Base-by-base conservation (phyloP, 2,113 vertebrate genomes). In the Chaenocephalus aceratus region DNA sequence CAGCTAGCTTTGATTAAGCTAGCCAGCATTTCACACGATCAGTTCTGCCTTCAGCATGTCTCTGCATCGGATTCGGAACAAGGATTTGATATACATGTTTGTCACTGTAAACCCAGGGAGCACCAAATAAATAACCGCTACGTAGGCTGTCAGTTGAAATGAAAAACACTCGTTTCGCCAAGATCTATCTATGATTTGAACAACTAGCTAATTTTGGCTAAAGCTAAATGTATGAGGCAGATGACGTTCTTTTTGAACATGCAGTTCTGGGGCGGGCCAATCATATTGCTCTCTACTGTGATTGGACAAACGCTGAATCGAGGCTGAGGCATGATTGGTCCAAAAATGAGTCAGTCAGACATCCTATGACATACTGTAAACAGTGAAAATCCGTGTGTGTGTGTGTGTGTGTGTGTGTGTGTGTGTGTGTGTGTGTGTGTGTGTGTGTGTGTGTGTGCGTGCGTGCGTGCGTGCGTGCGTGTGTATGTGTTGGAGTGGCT, bases 191-290 rank as follows among this genome's bases (percentile, higher is more conserved):
- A 21, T 76, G 54, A 72, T 67, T 72, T 74, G 57, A 44, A 67
- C 60, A 62, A 18, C 72, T 60, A 86, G 92, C 91, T 93, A 90
- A 86, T 85, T 88, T 81, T 48, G 57, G 94, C 93, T 93, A 92
- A 91, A 72, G 92, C 94, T 91, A 94, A 88, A 82, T 74, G 89
- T 89, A 92, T 90, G 76, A 93, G 71, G 80, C 90, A 86, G 90
- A 93, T 95, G 94, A 96, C 95, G 94, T 95, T 92, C 86, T 88
- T 86, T 79, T 87, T 91, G 75, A 81, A 85, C 74, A 67, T 76
- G 79, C 78, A 86, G 54, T 68, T 57, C 7, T 46, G 21, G 16
- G 87, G 18, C 74, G 34, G 72, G 23, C 30, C 30, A 2, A 36
- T 1, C 1, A 10, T 34, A 3, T 59, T 3, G 8, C 21, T 74